Conservation (phyloP, 1,140 invertebrate genomes). For the Drosophila sucinea region DNA sequence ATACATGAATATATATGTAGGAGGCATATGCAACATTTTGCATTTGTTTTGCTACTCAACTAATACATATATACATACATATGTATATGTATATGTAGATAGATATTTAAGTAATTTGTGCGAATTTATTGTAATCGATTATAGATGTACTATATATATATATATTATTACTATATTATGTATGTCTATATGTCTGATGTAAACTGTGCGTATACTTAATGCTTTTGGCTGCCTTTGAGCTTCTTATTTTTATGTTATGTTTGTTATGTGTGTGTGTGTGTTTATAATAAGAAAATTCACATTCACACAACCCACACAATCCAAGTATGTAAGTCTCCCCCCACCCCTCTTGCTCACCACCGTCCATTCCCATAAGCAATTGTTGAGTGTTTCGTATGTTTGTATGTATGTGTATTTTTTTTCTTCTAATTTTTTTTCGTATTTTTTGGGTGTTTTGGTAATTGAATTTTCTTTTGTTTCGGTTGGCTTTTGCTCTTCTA, state of each 20-base stretch:
- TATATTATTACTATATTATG: conserved; percentile 4
- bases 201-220: conserved; percentile 25
- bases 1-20: conserved; percentile 47
- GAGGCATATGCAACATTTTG: conserved; percentile 28
- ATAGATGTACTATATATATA: conserved; percentile 16
- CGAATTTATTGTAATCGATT: conserved; percentile 7
- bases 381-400: conserved; percentile 2
- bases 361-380: conserved; percentile 1
- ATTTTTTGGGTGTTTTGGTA: too few species aligned
- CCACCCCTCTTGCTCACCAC: neutral
- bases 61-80: neutral
- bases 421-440: conserved; percentile 12
- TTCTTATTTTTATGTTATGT: conserved; percentile 57
- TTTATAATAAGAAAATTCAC: neutral
- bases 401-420: neutral
- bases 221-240: conserved; percentile 45
- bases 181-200: too few species aligned
- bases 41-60: conserved; percentile 37
- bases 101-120: conserved; percentile 7
- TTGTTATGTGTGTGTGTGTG: neutral
- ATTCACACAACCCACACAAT: neutral
- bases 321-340: neutral
- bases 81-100: neutral
- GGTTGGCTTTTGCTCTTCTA: conserved; percentile 41
- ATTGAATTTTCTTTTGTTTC: conserved; percentile 22